Evolutionary conservation across 2,113 vertebrate genomes (phyloP).

Genomic region (Miniopterus natalensis): DNA sequence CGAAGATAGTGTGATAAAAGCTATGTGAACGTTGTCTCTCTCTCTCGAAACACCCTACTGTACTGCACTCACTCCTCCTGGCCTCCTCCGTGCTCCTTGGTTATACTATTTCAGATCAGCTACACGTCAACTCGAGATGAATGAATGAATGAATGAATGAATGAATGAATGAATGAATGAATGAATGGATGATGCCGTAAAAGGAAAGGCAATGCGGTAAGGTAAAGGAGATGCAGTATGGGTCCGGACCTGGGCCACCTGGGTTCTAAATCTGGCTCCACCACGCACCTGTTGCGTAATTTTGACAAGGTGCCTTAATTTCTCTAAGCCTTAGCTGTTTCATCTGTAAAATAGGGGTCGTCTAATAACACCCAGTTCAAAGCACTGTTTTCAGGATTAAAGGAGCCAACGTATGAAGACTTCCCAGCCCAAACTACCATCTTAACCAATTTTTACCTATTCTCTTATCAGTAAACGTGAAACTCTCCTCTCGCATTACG

Average conservation of each 20-base stretch:
- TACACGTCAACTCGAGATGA: background rate
- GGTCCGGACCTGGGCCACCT: background rate
- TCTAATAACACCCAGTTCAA: background rate
- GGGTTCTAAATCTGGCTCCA: background rate
- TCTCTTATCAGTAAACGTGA: background rate
- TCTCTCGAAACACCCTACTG: background rate
- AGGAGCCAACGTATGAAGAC: background rate
- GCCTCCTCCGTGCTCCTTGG: too few species aligned
- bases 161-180: background rate
- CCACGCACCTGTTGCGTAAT: background rate
- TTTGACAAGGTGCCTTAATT: background rate
- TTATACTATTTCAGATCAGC: too few species aligned
- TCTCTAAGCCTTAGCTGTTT: background rate
- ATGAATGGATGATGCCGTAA: background rate
- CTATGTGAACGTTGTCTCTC: background rate
- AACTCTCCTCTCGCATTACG: background rate
- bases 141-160: background rate
- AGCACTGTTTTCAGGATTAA: conserved; percentile 4
- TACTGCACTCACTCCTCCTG: background rate
- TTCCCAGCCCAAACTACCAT: background rate
- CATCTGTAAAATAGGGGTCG: background rate
- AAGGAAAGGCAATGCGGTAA: background rate
- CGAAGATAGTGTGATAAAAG: background rate
- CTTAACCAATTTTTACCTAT: background rate
- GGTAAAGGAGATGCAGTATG: background rate